Base-by-base conservation (phyloP, 1,140 invertebrate species). In the Temnothorax longispinosus region DNA sequence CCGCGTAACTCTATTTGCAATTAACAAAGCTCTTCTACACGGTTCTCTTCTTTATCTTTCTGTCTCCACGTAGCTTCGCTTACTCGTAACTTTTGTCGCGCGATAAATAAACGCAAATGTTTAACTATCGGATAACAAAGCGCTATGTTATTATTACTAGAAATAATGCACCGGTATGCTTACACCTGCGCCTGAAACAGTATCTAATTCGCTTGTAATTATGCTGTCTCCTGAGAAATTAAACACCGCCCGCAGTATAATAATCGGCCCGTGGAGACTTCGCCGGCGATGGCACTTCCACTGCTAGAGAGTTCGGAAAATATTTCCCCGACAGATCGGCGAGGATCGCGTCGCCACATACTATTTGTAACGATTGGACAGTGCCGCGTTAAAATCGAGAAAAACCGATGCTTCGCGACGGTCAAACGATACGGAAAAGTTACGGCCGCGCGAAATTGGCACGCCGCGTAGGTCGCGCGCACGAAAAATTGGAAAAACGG, bases 401-500 rank as follows among this genome's bases (percentile, higher is more conserved):
- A 75, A 75, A 41, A 50, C 69, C 41, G 69, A 75, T 75, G 54
- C 21, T 62, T 13, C 56, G n/a, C 80, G 32, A 75, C 54, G 78
- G 78, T 81, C 78, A 81, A 72, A 72, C 65, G 54, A 54, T 35
- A 74, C 67, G 80, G 41, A 38, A 50, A 75, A 74, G 69, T 84
- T 84, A 84, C n/a, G 69, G 32, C 80, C 41, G 69, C 41, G 18
- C 67, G 38, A 75, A 84, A 84, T 84, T 74, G 69, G 54, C 69
- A 84, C 69, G 80, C 77, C 18, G 35, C 18, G 80, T 52, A 21
- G 38, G 47, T 47, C 65, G 67, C 54, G 67, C 56, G 11, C 54
- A 47, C 54, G 80, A 84, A 84, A 84, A 84, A 84, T 84, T 84
- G 80, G 69, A 74, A 84, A 84, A 84, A 18, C 80, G 69, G 80